These are phyloP conservation scores for Andrena praecox DNA, from an alignment of 2,888 invertebrate genomes.

Conservation along the genomic window DNA sequence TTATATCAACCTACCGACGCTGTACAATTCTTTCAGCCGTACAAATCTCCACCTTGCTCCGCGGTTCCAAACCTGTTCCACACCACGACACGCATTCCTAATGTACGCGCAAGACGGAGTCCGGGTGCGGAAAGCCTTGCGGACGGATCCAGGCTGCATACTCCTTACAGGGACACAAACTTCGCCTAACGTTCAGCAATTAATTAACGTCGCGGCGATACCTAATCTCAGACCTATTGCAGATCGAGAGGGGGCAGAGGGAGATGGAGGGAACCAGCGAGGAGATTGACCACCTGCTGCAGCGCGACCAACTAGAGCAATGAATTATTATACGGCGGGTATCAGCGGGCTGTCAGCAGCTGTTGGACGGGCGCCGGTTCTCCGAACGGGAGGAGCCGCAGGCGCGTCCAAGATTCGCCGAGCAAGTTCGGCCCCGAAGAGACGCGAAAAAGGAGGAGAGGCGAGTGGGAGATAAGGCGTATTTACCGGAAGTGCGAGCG, in stretches of 20 bases:
- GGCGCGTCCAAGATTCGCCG: slow-evolving; percentile 25
- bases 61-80: too few species aligned
- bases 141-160: too few species aligned
- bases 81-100: too few species aligned
- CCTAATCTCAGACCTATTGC: slow-evolving; percentile 14
- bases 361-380: slow-evolving; percentile 50
- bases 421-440: slow-evolving; percentile 12
- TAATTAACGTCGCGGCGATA: slow-evolving; percentile 25
- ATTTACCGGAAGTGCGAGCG: slow-evolving; percentile 66
- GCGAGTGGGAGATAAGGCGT: slow-evolving; percentile 47
- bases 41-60: too few species aligned
- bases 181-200: slow-evolving; percentile 9
- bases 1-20: too few species aligned
- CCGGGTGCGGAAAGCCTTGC: too few species aligned
- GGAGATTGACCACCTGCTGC: slow-evolving; percentile 64
- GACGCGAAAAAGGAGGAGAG: slow-evolving; percentile 14
- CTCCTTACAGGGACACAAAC: too few species aligned
- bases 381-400: slow-evolving; percentile 12
- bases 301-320: slow-evolving; percentile 62
- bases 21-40: too few species aligned
- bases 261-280: not conserved
- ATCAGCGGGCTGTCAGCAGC: slow-evolving; percentile 57
- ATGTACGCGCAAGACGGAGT: too few species aligned
- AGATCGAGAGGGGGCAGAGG: slow-evolving; percentile 26
- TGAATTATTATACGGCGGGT: slow-evolving; percentile 61